A percentile compares a stretch with the other conserved stretches of the same genome.
These are phyloP conservation scores for Allacma fusca DNA, from an alignment of 2,888 invertebrate species.

Conservation along the genomic window DNA sequence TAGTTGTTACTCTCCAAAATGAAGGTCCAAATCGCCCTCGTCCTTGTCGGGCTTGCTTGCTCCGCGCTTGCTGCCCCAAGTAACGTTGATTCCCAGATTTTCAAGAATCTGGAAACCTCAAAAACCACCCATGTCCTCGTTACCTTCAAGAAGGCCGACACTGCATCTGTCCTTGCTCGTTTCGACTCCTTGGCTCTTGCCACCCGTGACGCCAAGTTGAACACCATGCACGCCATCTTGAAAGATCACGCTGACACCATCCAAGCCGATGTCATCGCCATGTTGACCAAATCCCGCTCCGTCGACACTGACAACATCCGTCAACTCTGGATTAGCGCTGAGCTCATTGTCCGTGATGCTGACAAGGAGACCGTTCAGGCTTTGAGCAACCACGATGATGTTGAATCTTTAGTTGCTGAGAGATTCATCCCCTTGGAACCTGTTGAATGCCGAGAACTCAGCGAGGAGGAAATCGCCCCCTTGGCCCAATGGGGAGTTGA, in stretches of 20 bases:
- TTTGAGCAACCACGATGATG: neutral
- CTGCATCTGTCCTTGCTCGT: neutral
- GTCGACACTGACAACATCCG: neutral
- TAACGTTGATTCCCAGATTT: neutral
- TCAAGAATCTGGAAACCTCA: neutral
- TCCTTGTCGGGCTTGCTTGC: slow-evolving; percentile 17
- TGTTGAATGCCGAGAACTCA: neutral
- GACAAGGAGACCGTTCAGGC: slow-evolving; percentile 7
- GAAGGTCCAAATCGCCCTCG: slow-evolving; percentile 14
- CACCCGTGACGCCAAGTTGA: slow-evolving; percentile 18
- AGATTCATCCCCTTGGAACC: slow-evolving; percentile 10
- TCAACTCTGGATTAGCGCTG: slow-evolving; percentile 24
- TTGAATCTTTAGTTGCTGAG: neutral
- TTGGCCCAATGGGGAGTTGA: slow-evolving; percentile 31
- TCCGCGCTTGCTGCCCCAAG: slow-evolving; percentile 25
- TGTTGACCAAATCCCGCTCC: neutral
- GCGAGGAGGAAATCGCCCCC: neutral
- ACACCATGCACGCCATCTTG: slow-evolving; percentile 5
- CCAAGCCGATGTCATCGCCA: slow-evolving; percentile 11
- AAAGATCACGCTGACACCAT: slow-evolving; percentile 28
- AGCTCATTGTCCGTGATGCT: slow-evolving; percentile 19
- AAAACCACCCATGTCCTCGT: slow-evolving; percentile 12
- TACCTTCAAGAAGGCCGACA: neutral
- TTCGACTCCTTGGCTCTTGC: neutral
- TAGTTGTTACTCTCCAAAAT: no score